Percentiles rank a stretch among this genome's conserved stretches.
These are phyloP conservation scores for Rhodinocichla rosea DNA, from an alignment of 2,113 vertebrate species.

Conservation along the genomic window DNA sequence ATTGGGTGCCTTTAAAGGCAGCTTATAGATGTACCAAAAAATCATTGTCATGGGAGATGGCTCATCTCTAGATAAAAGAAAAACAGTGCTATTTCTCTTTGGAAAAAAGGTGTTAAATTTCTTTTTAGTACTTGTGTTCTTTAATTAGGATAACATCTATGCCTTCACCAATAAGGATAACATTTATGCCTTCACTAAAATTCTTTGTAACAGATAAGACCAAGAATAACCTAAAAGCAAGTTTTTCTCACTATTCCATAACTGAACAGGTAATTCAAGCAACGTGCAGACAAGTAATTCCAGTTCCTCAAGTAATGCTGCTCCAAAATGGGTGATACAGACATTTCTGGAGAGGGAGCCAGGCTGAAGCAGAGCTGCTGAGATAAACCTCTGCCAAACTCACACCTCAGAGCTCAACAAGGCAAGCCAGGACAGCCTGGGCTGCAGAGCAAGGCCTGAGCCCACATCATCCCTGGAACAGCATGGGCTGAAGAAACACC, in stretches of 20 bases:
- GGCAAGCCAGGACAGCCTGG: no score
- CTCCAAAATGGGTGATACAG: accelerated
- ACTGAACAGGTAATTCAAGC: background rate
- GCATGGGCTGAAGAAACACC: background rate
- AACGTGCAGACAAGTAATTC: accelerated
- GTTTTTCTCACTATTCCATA: background rate
- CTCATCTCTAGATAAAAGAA: background rate
- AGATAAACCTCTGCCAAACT: accelerated
- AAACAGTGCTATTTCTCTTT: background rate
- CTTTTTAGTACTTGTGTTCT: background rate
- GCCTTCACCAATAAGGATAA: background rate
- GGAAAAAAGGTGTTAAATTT: background rate
- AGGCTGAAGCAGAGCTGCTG: background rate
- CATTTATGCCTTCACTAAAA: background rate
- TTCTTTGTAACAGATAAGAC: background rate
- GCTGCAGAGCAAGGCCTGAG: background rate
- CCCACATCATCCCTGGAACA: no score
- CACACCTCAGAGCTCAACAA: background rate
- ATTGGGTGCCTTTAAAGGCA: background rate
- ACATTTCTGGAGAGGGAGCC: background rate
- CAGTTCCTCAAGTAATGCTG: background rate
- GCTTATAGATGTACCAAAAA: background rate
- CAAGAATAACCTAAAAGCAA: background rate
- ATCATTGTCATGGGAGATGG: background rate
- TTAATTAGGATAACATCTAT: background rate